Evolutionary conservation across 1,140 invertebrate genomes (phyloP), one percentile per base, ranked within the genome.

Genomic region (Trachelipus rathkii): DNA sequence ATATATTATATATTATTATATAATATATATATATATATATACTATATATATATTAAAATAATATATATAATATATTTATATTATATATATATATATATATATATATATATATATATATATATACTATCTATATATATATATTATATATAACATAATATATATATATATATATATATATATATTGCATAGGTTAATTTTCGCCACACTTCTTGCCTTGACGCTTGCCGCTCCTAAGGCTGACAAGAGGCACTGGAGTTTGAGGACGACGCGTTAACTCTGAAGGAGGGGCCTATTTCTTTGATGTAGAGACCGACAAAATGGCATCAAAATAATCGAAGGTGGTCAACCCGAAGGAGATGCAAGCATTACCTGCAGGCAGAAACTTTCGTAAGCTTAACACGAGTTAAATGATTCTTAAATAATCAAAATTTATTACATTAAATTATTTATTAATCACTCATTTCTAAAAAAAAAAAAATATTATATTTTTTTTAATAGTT

Each of bases 91-190:
- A 68, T 11, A 68, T n/a, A 15, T 24, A 9, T 24, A 68, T 9
- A 68, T 9, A 15, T 24, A 15, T 24, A 68, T 68, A 68, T 68
- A 68, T 68, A 68, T 68, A 68, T 68, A 68, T 68, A 68, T 68
- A 68, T 68, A n/a, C n/a, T n/a, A n/a, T n/a, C n/a, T n/a, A n/a
- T n/a, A n/a, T n/a, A n/a, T n/a, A n/a, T n/a, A n/a, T n/a, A n/a
- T n/a, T n/a, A n/a, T n/a, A n/a, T n/a, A n/a, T n/a, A n/a, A n/a
- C n/a, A n/a, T n/a, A n/a, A 68, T 68, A 68, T 68, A 68, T 68
- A 68, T 68, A 68, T 68, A 68, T 68, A 68, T 68, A 68, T 68
- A 19, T 68, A 68, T 68, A 68, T 68, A 68, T 68, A 68, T 68
- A 33, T 33, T 33, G 33, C n/a, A n/a, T 33, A 33, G 33, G 33